These are phyloP conservation scores for Lagopus muta DNA, from an alignment of 2,113 vertebrate species.

Conservation along the genomic window DNA sequence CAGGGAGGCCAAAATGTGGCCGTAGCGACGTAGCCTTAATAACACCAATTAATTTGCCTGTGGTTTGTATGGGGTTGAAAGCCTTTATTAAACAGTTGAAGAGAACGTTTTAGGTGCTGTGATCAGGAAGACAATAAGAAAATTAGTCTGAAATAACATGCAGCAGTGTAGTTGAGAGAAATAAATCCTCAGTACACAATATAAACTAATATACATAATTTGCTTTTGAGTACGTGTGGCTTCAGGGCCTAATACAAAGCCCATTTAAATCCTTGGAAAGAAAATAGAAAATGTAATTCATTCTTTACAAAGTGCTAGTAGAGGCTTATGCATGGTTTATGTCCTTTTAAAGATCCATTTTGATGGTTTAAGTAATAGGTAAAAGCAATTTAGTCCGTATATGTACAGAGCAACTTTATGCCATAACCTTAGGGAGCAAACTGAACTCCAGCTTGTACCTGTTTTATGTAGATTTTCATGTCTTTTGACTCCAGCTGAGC, in stretches of 20 bases:
- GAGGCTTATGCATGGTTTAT: slow-evolving; percentile 46
- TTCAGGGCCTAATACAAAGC: slow-evolving; percentile 55
- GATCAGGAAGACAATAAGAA: slow-evolving; percentile 44
- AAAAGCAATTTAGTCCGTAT: slow-evolving; percentile 40
- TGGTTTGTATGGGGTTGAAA: neutral
- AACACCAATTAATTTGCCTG: neutral
- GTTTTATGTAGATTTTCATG: slow-evolving; percentile 27
- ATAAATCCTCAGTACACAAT: slow-evolving; percentile 52
- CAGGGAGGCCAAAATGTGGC: neutral
- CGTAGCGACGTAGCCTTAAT: neutral
- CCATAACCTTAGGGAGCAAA: slow-evolving; percentile 29
- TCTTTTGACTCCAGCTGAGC: slow-evolving; percentile 51
- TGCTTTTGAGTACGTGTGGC: slow-evolving; percentile 22
- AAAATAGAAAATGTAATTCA: slow-evolving; percentile 49
- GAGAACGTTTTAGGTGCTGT: slow-evolving; percentile 31
- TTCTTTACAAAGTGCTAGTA: slow-evolving; percentile 19
- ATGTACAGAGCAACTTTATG: slow-evolving; percentile 6
- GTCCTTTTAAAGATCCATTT: slow-evolving; percentile 52
- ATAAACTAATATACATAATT: slow-evolving; percentile 65
- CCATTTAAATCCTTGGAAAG: slow-evolving; percentile 53
- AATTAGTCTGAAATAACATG: slow-evolving; percentile 37
- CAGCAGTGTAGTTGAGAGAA: slow-evolving; percentile 10
- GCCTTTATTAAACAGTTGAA: slow-evolving; percentile 10
- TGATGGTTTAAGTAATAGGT: slow-evolving; percentile 61
- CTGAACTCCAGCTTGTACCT: neutral